Conservation (phyloP, 2,797 vertebrate genomes). For the Ispidina picta region DNA sequence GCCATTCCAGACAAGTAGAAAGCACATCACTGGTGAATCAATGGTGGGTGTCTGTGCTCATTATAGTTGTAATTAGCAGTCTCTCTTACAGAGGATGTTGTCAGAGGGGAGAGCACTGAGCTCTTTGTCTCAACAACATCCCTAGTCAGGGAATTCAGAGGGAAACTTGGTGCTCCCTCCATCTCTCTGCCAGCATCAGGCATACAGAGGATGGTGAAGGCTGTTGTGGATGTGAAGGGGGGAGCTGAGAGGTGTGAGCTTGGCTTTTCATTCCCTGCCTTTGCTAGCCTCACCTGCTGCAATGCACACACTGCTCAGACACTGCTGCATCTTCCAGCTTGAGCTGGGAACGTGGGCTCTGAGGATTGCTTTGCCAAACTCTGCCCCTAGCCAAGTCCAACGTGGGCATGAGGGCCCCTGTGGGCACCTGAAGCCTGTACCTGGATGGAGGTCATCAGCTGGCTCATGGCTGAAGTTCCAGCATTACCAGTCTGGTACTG, state of each 20-base stretch:
- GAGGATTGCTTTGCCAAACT: not conserved
- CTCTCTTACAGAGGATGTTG: not conserved
- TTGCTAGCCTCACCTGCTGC: not conserved
- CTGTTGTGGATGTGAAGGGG: not conserved
- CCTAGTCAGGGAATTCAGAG: not conserved
- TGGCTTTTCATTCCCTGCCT: not conserved
- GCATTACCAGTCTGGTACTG: not conserved
- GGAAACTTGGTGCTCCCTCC: not conserved
- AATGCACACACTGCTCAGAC: not conserved
- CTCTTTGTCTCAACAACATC: not conserved
- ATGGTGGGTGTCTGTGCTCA: not conserved
- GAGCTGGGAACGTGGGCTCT: not conserved
- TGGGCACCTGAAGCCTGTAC: not conserved
- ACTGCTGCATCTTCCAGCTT: not conserved
- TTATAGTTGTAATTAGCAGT: not conserved
- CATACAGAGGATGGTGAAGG: not conserved
- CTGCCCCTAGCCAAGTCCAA: not conserved
- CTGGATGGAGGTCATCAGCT: not conserved
- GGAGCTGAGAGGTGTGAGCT: not conserved
- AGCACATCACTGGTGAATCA: not conserved
- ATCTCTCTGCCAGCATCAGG: not conserved
- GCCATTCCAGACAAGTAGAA: conserved; percentile 12
- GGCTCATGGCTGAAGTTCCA: not conserved
- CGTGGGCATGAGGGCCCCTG: fast-evolving
- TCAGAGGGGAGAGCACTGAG: not conserved